phyloP scores from a whole-genome alignment of 2,797 vertebrate species.

The Sternotherus odoratus region DNA sequence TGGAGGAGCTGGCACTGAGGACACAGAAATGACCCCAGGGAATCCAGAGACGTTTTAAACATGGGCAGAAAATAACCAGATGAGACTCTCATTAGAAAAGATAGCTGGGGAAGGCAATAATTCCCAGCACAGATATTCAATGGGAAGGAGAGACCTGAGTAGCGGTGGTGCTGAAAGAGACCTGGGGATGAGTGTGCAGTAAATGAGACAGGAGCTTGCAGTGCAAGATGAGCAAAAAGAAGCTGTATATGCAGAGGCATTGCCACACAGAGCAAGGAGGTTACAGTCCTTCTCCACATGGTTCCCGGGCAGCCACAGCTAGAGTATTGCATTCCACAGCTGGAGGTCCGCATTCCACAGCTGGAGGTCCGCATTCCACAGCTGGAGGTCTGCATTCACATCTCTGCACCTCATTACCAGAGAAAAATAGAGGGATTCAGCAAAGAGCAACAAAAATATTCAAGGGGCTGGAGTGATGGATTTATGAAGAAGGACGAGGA shows the following conservation, averaged over 20 bases:
- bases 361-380: neutral
- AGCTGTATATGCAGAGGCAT: neutral
- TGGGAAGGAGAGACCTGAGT: neutral
- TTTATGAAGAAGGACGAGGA: neutral
- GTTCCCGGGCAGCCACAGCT: neutral
- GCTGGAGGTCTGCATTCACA: neutral
- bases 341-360: neutral
- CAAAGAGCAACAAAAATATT: neutral
- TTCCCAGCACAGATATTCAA: neutral
- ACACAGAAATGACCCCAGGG: neutral
- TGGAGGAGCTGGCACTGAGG: neutral
- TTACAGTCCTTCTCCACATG: neutral
- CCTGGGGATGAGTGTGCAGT: no score
- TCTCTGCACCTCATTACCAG: neutral
- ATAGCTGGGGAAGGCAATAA: neutral
- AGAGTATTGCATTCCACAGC: neutral
- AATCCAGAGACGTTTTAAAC: neutral
- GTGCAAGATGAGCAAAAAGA: neutral
- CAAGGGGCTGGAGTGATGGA: neutral
- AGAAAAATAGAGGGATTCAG: neutral
- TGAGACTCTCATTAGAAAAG: neutral
- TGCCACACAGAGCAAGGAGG: neutral
- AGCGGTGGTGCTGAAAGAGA: neutral
- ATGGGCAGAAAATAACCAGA: neutral
- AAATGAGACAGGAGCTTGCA: neutral